Conservation (phyloP, 2,888 invertebrate species). For the Elmis aenea region DNA sequence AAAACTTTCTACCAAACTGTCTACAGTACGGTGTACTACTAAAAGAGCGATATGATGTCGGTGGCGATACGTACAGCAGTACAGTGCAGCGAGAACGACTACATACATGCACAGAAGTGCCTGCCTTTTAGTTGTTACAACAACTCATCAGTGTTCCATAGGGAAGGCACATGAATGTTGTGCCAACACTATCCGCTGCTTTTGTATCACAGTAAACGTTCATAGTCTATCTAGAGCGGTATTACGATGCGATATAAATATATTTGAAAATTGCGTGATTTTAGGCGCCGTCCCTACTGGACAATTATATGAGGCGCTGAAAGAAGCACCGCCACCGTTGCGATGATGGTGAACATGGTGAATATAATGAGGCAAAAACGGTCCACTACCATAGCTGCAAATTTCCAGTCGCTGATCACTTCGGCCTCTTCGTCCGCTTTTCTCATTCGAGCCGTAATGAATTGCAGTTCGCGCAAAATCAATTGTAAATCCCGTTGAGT, state of each 20-base stretch:
- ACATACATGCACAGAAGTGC: slow-evolving; percentile 42
- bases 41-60: slow-evolving; percentile 22
- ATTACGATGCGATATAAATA: too few species aligned
- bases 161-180: slow-evolving; percentile 45
- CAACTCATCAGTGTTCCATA: slow-evolving; percentile 46
- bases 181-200: slow-evolving; percentile 44
- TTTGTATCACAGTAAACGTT: slow-evolving; percentile 48
- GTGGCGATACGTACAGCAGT: slow-evolving; percentile 23
- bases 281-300: slow-evolving; percentile 55
- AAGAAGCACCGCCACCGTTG: slow-evolving; percentile 84
- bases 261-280: slow-evolving; percentile 27
- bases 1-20: slow-evolving; percentile 18
- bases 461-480: slow-evolving; percentile 89
- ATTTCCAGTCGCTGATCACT: slow-evolving; percentile 95
- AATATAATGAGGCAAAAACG: slow-evolving; percentile 94
- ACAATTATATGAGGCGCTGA: slow-evolving; percentile 94
- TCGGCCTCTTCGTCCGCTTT: slow-evolving; percentile 92
- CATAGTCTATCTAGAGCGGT: slow-evolving; percentile 35
- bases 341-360: slow-evolving; percentile 88
- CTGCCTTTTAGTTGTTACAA: slow-evolving; percentile 46
- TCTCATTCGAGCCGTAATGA: slow-evolving; percentile 90
- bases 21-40: slow-evolving; percentile 22
- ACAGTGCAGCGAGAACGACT: slow-evolving; percentile 22
- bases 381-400: slow-evolving; percentile 98
- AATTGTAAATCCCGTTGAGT: slow-evolving; percentile 83